Conservation (phyloP, 2,797 vertebrate species). For the Sciurus carolinensis region DNA sequence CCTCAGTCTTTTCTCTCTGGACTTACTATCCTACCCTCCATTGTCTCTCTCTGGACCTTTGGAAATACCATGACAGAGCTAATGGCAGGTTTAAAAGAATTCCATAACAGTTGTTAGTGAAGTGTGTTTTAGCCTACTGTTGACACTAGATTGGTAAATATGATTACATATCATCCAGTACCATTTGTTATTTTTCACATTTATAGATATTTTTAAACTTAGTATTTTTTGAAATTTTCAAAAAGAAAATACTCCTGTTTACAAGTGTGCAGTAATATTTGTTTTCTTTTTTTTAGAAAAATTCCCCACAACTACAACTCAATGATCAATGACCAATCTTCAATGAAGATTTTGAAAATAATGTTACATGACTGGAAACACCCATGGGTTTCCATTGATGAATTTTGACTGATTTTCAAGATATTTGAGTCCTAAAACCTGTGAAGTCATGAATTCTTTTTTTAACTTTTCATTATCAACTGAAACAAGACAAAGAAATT, state of each 20-base stretch:
- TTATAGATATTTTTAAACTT: not conserved
- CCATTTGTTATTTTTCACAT: not conserved
- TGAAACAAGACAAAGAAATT: constrained; percentile 16
- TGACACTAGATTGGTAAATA: not conserved
- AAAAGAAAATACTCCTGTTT: not conserved
- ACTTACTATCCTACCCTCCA: not conserved
- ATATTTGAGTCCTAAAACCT: not conserved
- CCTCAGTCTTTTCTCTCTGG: too few relatives aligned
- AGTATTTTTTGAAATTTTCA: not conserved
- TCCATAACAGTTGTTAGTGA: not conserved
- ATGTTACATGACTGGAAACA: not conserved
- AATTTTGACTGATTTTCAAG: not conserved
- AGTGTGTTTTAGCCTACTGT: not conserved
- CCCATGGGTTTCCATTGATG: not conserved
- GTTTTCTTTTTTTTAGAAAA: not conserved
- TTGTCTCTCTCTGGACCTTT: not conserved
- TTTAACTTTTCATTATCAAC: not conserved
- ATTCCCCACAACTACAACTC: not conserved
- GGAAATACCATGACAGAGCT: not conserved
- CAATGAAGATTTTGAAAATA: not conserved
- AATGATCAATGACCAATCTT: not conserved
- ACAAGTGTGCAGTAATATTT: not conserved
- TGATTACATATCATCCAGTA: not conserved
- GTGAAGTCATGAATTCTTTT: not conserved
- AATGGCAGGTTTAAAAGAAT: not conserved